phyloP scores from a whole-genome alignment of 2,888 invertebrate genomes.

The Poecilus cupreus region DNA sequence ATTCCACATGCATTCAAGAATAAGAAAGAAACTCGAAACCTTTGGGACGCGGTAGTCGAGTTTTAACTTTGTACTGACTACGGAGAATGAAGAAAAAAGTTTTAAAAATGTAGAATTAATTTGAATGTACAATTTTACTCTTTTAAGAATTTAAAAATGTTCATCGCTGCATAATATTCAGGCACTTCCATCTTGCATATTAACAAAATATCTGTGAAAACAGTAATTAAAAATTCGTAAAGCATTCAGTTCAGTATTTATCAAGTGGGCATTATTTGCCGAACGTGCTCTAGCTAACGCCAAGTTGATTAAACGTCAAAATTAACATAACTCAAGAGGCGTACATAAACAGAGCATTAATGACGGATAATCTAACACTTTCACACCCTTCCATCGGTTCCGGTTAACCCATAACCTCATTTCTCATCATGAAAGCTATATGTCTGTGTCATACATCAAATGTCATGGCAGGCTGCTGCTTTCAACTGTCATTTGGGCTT shows the following conservation, averaged over 20 bases:
- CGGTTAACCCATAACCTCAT: background rate
- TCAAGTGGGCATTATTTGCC: conserved; percentile 10
- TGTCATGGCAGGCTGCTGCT: background rate
- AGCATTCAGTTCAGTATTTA: conserved; percentile 14
- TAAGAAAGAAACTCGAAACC: too few species aligned
- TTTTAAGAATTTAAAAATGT: too few species aligned
- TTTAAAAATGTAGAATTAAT: too few species aligned
- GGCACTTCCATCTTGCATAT: background rate
- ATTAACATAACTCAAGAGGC: conserved; percentile 37
- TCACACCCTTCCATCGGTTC: background rate
- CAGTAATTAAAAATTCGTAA: conserved; percentile 22
- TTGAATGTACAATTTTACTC: too few species aligned
- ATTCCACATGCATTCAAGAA: too few species aligned
- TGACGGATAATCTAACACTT: conserved; percentile 9
- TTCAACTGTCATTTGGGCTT: background rate
- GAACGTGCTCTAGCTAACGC: conserved; percentile 15
- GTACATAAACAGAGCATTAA: conserved; percentile 21
- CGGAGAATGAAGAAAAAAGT: too few species aligned
- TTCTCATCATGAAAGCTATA: conserved; percentile 10
- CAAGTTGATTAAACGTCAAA: conserved; percentile 6
- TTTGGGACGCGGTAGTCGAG: too few species aligned
- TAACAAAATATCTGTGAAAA: background rate
- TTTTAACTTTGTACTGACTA: too few species aligned
- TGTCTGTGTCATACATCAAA: background rate
- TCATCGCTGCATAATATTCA: too few species aligned